Base-by-base conservation (phyloP, 2,797 vertebrate genomes). In the Momotus momota region DNA sequence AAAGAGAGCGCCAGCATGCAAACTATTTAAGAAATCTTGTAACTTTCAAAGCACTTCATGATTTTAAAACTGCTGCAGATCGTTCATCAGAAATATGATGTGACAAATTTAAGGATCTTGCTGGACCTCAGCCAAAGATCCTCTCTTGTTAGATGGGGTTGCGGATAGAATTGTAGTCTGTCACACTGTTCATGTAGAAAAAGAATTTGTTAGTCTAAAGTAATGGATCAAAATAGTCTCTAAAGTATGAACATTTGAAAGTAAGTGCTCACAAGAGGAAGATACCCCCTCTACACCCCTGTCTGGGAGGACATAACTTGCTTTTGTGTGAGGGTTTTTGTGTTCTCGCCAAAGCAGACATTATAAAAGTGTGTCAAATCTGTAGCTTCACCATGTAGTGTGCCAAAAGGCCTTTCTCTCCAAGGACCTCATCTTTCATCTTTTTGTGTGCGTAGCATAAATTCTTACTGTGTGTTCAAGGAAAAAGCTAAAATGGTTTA, bases 321-420 rank as follows among this genome's bases (percentile, higher is more conserved):
- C 97, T 96, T 97, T 97, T 97, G 95, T 97, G 14, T 86, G 69
- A 86, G 35, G 83, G 52, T 89, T 96, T 95, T 92, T 96, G 89
- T 93, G 88, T 92, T 96, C 94, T 94, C 48, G 92, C 96, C 95
- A 97, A 97, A 96, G 95, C 94, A 97, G 96, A 96, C 92, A 94
- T 96, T 97, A 97, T 95, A 97, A 95, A 96, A 89, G 93, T 95
- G 69, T 97, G 97, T 98, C 97, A 97, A 97, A 97, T 98, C 96
- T 96, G 95, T 86, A 95, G 96, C 95, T 98, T 97, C 96, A 94
- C 96, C 96, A 77, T 95, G 92, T 86, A 97, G 94, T 93, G 95
- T 98, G 96, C 97, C 97, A 97, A 96, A 98, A 98, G 97, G 97
- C 96, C 97, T 97, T 97, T 98, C 91, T 98, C 97, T 97, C 97